A percentile compares a stretch with the other conserved stretches of the same genome.
phyloP scores from a whole-genome alignment of 2,888 invertebrate genomes.

The Limenitis camilla region DNA sequence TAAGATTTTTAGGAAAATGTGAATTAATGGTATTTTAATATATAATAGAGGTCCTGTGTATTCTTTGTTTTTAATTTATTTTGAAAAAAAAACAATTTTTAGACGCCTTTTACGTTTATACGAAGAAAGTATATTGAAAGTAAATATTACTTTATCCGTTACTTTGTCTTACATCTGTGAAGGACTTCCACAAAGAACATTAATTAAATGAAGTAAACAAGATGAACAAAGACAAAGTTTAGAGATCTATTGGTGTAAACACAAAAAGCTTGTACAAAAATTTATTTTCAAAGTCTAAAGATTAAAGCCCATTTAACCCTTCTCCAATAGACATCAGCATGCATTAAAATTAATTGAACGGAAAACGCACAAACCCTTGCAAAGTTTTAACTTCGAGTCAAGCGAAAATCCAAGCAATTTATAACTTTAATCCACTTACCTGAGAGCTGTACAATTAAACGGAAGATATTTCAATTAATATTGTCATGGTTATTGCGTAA shows the following conservation, averaged over 20 bases:
- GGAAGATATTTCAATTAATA: not conserved
- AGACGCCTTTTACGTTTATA: too few species aligned
- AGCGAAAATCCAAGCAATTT: conserved; percentile 9
- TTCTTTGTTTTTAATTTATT: too few species aligned
- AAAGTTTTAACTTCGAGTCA: conserved; percentile 4
- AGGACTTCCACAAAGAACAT: conserved; percentile 12
- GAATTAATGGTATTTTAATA: not conserved
- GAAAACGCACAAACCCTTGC: conserved; percentile 3
- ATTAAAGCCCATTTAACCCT: not conserved
- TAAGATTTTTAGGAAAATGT: not conserved
- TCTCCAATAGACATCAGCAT: conserved; percentile 4
- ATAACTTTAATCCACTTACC: conserved; percentile 13
- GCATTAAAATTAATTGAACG: conserved; percentile 8
- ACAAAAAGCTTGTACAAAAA: conserved; percentile 4
- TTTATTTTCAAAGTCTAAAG: not conserved
- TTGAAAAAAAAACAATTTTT: too few species aligned
- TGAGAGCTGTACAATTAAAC: conserved; percentile 1
- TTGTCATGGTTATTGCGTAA: not conserved
- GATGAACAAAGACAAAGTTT: conserved; percentile 34
- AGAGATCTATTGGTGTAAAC: not conserved
- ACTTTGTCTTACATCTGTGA: conserved; percentile 6
- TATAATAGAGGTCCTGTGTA: too few species aligned
- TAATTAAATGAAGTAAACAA: conserved; percentile 27
- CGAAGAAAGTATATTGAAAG: not conserved
- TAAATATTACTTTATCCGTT: conserved; percentile 4